Evolutionary conservation across 1,140 invertebrate genomes (phyloP), one percentile per base, ranked within the genome.

Genomic region (Ceratoteleas bidentatus): DNA sequence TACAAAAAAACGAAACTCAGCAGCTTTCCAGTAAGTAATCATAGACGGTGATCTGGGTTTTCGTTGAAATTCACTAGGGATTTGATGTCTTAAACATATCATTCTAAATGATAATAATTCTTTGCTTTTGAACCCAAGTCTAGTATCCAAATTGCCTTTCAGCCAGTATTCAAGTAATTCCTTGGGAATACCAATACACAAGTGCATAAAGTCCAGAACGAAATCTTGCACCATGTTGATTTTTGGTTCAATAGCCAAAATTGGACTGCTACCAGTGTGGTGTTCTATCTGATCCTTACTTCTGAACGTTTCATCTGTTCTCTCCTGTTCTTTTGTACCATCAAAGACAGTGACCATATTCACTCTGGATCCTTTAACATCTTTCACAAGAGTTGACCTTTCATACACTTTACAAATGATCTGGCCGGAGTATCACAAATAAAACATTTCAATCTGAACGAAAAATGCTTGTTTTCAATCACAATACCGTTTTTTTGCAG

Each of bases 281-380:
- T 80, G 77, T 38, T 64, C 34, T 53, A 6, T 4, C 53, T 80
- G 66, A 32, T 60, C 50, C 60, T 47, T 34, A 3, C 8, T 61
- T 8, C 62, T 14, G 47, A 80, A 61, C 6, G 58, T 47, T 47
- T 61, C 16, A 34, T 61, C 43, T 11, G 58, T 47, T 61, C 58
- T 61, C 32, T 32, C 40, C 38, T 47, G 16, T 49, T 24, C 40
- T 0, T 3, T 47, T 8, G 15, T 61, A 11, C 40, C 49, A 50
- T 50, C 10, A 36, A 62, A 62, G 14, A 34, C 11, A 13, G 47
- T 36, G n/a, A 62, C 32, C 6, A 8, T 11, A 36, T 62, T 10
- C 2, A 16, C 9, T 36, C 16, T 36, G 9, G 24, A 9, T 43
- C 60, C 60, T 15, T 34, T 14, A 6, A 62, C 15, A 62, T 36